A percentile compares a stretch with the other conserved stretches of the same genome.
Evolutionary conservation across 2,113 vertebrate species (phyloP).

Genomic region (Polyodon spathula): DNA sequence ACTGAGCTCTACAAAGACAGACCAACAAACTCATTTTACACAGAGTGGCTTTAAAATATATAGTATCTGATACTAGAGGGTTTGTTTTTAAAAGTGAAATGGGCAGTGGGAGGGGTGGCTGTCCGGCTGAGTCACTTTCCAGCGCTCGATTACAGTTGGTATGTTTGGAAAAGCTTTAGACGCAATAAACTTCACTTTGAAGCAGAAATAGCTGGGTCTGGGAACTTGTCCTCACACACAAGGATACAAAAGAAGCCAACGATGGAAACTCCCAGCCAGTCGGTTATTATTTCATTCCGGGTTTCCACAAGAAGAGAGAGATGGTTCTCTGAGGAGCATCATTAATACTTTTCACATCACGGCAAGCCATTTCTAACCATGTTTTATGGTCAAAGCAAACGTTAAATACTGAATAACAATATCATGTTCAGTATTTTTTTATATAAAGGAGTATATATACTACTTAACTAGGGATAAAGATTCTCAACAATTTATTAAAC

Average conservation of each 20-base stretch:
- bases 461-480: too few species aligned
- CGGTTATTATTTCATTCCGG: background rate
- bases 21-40: too few species aligned
- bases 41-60: too few species aligned
- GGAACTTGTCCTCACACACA: slow-evolving; percentile 4
- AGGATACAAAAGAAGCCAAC: background rate
- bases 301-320: background rate
- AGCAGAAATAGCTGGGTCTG: slow-evolving; percentile 10
- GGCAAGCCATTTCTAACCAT: too few species aligned
- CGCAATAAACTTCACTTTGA: background rate
- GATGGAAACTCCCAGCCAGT: background rate
- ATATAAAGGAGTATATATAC: too few species aligned
- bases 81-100: background rate
- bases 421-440: too few species aligned
- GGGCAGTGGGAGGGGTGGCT: background rate
- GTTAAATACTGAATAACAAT: too few species aligned
- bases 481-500: too few species aligned
- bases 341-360: background rate
- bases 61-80: too few species aligned
- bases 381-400: too few species aligned
- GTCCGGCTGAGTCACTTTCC: background rate
- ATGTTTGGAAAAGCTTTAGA: background rate
- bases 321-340: background rate
- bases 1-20: too few species aligned
- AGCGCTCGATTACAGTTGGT: background rate